Evolutionary conservation across 2,888 invertebrate species (phyloP), one percentile per base, ranked within the genome.

Genomic region (Lasioglossum calceatum): DNA sequence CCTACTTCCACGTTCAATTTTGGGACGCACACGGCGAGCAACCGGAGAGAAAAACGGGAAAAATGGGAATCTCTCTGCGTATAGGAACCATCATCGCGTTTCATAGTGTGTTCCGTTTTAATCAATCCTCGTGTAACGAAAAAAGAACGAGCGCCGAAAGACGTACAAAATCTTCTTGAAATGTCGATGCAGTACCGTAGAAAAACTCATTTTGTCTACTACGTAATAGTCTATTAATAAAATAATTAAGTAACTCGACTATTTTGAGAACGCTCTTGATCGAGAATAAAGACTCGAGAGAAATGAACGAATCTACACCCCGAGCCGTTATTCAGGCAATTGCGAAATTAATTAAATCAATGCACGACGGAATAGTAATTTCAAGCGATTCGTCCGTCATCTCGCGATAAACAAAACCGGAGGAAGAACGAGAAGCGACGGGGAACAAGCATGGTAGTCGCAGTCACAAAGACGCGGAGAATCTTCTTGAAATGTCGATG

Each of bases 1-100:
- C 67, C 54, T 44, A 39, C 64, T 73, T 70, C n/a, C 67, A 0
- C 64, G 36, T n/a, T n/a, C 39, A 80, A 67, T 73, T 74, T 80
- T 50, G 19, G 27, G 8, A 47, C 50, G 67, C 36, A 12, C 10
- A 12, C 32, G 23, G 7, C 19, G 39, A 19, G n/a, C 39, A 58
- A 19, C 27, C 3, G 0, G 3, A 39, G 67, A 64, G 23, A 54
- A 44, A 77, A 27, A 27, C 10, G 3, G 0, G 32, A 44, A 47
- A 44, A 67, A 67, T 23, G 67, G 67, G 42, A 39, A 42, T 32
- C n/a, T 10, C 61, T 16, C 54, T 14, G 39, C 4, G 16, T 39
- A 23, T 36, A 58, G n/a, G 8, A 47, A 16, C 23, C 64, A 5
- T 36, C 61, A 32, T 44, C 23, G 64, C 61, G 61, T 77, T 47